Conservation (phyloP, 2,113 vertebrate genomes). For the Dendrocopos noguchii region DNA sequence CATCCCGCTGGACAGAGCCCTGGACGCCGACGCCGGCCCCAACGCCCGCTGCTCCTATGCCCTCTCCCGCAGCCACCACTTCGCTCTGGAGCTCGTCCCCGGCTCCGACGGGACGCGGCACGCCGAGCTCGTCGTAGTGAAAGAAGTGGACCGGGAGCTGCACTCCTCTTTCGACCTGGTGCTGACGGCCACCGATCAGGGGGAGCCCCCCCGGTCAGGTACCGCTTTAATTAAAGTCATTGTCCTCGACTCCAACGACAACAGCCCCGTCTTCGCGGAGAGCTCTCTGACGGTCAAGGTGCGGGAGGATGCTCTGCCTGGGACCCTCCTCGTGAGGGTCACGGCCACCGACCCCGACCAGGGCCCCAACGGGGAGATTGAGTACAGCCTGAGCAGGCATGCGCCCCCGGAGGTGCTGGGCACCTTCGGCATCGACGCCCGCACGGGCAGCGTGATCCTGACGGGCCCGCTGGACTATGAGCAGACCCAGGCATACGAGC, state of each 20-base stretch:
- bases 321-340: conserved; percentile 85
- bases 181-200: conserved; percentile 87
- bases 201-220: conserved; percentile 85
- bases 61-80: conserved; percentile 86
- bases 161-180: conserved; percentile 83
- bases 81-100: conserved; percentile 83
- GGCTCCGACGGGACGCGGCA: conserved; percentile 81
- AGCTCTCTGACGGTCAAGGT: conserved; percentile 81
- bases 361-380: conserved; percentile 90
- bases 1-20: conserved; percentile 89
- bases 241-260: conserved; percentile 93
- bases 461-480: conserved; percentile 85
- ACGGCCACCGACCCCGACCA: conserved; percentile 89
- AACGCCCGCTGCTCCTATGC: conserved; percentile 85
- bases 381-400: conserved; percentile 88
- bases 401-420: conserved; percentile 78
- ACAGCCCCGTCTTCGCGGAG: conserved; percentile 88
- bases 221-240: conserved; percentile 84
- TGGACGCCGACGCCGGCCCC: conserved; percentile 83
- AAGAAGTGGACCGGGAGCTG: conserved; percentile 88
- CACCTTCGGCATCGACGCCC: conserved; percentile 81
- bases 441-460: conserved; percentile 81
- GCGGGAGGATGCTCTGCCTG: conserved; percentile 81
- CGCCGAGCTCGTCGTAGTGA: conserved; percentile 85
- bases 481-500: conserved; percentile 79